Evolutionary conservation across 1,140 invertebrate species (phyloP).

Genomic region (Neoseiulus cucumeris): DNA sequence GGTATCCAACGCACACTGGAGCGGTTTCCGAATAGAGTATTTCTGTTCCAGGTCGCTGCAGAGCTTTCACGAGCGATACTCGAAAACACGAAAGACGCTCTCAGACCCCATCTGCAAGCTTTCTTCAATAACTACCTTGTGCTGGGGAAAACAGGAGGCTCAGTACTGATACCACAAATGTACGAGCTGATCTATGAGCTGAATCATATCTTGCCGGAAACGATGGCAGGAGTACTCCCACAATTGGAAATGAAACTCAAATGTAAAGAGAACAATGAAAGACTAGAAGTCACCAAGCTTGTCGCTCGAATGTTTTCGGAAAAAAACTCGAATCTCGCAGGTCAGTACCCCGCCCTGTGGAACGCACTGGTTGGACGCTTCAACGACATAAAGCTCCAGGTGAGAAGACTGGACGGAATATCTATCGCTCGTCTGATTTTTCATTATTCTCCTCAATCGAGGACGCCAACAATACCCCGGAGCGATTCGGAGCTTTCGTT

Average conservation of each 20-base stretch:
- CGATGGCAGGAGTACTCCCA: constrained; percentile 68
- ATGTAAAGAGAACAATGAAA: constrained; percentile 22
- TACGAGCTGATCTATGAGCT: constrained; percentile 93
- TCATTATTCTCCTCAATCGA: no score
- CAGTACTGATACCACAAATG: constrained; percentile 29
- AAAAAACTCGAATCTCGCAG: constrained; percentile 67
- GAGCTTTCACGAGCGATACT: background rate
- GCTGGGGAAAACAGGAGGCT: constrained; percentile 45
- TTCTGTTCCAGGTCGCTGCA: background rate
- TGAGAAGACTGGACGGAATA: constrained; percentile 12
- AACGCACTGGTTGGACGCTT: constrained; percentile 72
- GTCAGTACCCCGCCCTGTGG: constrained; percentile 63
- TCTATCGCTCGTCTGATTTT: no score
- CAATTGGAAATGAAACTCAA: constrained; percentile 61
- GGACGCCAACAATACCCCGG: no score
- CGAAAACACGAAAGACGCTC: constrained; percentile 6
- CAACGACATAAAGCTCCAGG: constrained; percentile 55
- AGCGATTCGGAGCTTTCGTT: no score
- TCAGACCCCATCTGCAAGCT: constrained; percentile 47
- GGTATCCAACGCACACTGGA: no score
- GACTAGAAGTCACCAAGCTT: constrained; percentile 42
- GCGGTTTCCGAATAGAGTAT: background rate
- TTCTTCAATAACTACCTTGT: constrained; percentile 89
- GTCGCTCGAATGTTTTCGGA: constrained; percentile 92
- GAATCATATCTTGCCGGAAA: constrained; percentile 72